Evolutionary conservation across 2,113 vertebrate species (phyloP).

Genomic region (Onychorhynchus coronatus): DNA sequence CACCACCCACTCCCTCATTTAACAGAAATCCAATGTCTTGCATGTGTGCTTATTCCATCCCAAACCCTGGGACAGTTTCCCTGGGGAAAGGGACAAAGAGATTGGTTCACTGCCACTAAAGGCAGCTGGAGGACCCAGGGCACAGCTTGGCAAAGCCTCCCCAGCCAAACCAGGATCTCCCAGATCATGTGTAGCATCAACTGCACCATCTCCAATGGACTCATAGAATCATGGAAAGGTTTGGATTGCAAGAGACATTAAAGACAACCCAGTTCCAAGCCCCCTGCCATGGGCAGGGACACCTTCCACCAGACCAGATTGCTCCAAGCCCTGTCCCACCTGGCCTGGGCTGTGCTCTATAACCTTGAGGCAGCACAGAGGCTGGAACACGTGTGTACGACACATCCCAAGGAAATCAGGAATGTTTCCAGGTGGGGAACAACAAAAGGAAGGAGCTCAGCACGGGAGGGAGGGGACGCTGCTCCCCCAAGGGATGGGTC

Average conservation of each 20-base stretch:
- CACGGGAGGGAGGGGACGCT: rapidly evolving
- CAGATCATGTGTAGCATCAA: rapidly evolving
- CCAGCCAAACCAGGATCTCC: not conserved
- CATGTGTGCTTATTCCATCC: not conserved
- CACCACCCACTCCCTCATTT: not conserved
- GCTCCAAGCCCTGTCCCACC: not conserved
- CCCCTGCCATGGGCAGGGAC: not conserved
- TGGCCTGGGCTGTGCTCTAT: not conserved
- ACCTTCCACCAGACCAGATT: not conserved
- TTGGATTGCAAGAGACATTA: not conserved
- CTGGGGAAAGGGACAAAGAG: not conserved
- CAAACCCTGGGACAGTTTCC: not conserved
- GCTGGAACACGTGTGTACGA: rapidly evolving
- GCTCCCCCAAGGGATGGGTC: not conserved
- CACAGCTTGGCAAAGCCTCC: not conserved
- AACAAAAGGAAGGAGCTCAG: rapidly evolving
- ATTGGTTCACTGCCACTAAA: rapidly evolving
- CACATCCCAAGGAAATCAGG: rapidly evolving
- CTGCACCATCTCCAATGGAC: rapidly evolving
- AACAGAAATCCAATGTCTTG: not conserved
- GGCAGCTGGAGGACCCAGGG: not conserved
- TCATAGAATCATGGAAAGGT: rapidly evolving
- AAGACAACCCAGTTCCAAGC: not conserved
- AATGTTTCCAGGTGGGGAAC: rapidly evolving
- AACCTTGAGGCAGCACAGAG: not conserved